A percentile compares a stretch with the other conserved stretches of the same genome.
These are phyloP conservation scores for Chelonia mydas DNA, from an alignment of 2,797 vertebrate genomes.

Conservation along the genomic window DNA sequence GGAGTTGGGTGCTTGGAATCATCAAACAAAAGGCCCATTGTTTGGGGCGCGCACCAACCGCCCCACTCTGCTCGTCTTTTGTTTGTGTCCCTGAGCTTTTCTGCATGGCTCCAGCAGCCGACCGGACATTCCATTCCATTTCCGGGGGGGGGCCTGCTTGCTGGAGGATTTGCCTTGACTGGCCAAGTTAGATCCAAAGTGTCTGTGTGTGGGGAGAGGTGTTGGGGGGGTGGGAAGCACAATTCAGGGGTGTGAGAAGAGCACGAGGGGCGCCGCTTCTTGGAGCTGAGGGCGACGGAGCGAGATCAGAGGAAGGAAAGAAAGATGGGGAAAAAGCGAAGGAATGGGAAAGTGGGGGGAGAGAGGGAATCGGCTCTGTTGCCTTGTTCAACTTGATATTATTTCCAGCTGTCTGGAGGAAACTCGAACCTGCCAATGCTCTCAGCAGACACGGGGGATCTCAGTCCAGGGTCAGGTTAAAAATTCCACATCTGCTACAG, in stretches of 20 bases:
- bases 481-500: background rate
- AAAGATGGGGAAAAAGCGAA: background rate
- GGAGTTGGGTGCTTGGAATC: background rate
- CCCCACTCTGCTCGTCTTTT: background rate
- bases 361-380: background rate
- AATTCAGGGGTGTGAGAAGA: background rate
- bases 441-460: background rate
- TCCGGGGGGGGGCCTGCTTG: background rate
- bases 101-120: constrained; percentile 2
- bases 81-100: constrained; percentile 14
- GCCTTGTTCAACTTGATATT: background rate
- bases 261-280: background rate
- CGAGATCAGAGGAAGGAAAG: background rate
- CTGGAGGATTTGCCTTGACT: background rate
- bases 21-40: constrained; percentile 36
- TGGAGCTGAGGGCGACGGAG: background rate
- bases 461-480: background rate
- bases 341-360: background rate
- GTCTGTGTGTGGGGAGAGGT: background rate
- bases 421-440: background rate
- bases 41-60: background rate
- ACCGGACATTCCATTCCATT: constrained; percentile 54
- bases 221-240: background rate
- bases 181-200: background rate
- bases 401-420: background rate